These are phyloP conservation scores for Trogon melanurus DNA, from an alignment of 2,113 vertebrate genomes.

Conservation along the genomic window DNA sequence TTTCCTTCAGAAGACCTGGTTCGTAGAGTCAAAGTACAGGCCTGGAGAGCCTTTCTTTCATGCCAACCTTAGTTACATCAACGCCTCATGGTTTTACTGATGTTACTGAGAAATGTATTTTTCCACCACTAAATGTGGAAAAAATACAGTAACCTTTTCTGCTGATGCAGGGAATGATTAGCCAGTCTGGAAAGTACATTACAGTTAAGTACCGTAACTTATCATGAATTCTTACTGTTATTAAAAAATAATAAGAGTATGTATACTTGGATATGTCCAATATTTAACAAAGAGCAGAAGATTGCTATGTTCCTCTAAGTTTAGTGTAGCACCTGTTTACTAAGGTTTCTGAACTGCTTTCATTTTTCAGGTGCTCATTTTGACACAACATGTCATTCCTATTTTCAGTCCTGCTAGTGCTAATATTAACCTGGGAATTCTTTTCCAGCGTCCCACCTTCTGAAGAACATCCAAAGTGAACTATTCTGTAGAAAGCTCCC, in stretches of 20 bases:
- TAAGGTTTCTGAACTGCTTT: neutral
- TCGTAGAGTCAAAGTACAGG: neutral
- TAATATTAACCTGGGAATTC: neutral
- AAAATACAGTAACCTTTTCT: neutral
- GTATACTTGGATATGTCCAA: neutral
- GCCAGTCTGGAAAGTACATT: neutral
- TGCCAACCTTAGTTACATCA: neutral
- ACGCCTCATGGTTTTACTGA: neutral
- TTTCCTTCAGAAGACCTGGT: neutral
- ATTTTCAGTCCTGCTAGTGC: neutral
- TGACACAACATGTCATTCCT: neutral
- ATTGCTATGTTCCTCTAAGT: neutral
- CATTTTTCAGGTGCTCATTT: neutral
- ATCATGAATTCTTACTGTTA: neutral
- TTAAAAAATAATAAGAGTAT: neutral
- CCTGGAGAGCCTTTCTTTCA: fast-evolving
- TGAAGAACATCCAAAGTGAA: neutral
- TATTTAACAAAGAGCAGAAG: neutral
- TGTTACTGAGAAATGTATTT: neutral
- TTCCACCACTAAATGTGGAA: neutral
- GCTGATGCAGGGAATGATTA: neutral
- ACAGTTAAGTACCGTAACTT: neutral
- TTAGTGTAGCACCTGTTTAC: neutral
- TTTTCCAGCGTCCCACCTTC: neutral
- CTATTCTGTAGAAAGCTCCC: neutral